Percentiles rank a stretch among this genome's conserved stretches.
Conservation (phyloP, 2,113 vertebrate species). For the Rhagologus leucostigma region DNA sequence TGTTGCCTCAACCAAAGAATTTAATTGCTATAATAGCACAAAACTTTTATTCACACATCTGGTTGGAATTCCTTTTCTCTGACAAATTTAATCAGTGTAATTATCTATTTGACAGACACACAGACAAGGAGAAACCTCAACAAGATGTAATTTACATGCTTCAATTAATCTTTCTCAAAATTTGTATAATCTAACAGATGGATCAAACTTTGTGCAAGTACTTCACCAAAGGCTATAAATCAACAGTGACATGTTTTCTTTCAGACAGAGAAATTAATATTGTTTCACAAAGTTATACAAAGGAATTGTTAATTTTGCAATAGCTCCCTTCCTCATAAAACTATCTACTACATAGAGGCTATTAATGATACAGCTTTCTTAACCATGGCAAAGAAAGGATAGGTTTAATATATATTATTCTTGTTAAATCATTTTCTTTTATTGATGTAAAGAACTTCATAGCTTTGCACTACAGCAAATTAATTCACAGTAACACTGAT, state of each 20-base stretch:
- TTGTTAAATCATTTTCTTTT: background rate
- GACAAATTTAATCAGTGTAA: slow-evolving; percentile 32
- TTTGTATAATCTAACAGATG: background rate
- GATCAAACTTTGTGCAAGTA: slow-evolving; percentile 14
- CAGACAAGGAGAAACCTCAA: slow-evolving; percentile 21
- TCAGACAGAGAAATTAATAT: slow-evolving; percentile 23
- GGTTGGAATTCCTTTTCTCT: slow-evolving; percentile 22
- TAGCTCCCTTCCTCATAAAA: background rate
- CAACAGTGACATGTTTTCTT: slow-evolving; percentile 26
- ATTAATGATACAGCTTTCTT: background rate
- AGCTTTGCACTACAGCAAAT: background rate
- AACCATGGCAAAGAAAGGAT: background rate
- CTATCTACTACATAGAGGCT: background rate
- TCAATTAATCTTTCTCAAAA: slow-evolving; percentile 33
- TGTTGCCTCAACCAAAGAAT: slow-evolving; percentile 4
- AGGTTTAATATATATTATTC: background rate
- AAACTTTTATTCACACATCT: slow-evolving; percentile 32
- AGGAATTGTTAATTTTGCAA: background rate
- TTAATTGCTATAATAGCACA: slow-evolving; percentile 28
- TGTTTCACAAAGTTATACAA: slow-evolving; percentile 21
- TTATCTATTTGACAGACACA: slow-evolving; percentile 23
- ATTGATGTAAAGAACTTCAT: background rate
- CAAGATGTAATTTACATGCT: slow-evolving; percentile 9
- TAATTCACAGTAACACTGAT: background rate
- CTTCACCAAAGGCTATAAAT: slow-evolving; percentile 46